These are phyloP conservation scores for Plebejus anna DNA, from an alignment of 2,888 invertebrate genomes.

Conservation along the genomic window DNA sequence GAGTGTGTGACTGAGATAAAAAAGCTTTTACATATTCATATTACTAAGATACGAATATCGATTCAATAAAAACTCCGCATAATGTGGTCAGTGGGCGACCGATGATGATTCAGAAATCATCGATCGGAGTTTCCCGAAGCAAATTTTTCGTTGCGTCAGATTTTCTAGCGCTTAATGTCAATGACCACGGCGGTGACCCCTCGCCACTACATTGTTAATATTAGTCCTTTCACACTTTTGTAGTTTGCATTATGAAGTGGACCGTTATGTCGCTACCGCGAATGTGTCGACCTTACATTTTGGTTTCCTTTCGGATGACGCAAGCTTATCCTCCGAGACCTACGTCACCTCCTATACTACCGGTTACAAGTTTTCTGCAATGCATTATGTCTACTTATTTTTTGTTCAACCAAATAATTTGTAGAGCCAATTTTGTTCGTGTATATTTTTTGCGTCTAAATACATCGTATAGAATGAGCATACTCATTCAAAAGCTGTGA, in stretches of 20 bases:
- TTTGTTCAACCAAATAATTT: background rate
- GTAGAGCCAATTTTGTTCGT: background rate
- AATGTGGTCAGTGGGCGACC: conserved; percentile 28
- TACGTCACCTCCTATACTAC: conserved; percentile 53
- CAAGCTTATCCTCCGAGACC: conserved; percentile 56
- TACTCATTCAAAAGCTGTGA: background rate
- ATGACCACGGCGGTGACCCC: conserved; percentile 36
- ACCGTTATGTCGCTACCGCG: conserved; percentile 21
- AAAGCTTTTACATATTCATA: conserved; percentile 19
- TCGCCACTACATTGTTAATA: conserved; percentile 1
- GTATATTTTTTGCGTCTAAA: background rate
- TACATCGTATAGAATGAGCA: background rate
- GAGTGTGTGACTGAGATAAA: background rate
- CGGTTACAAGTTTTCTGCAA: conserved; percentile 24
- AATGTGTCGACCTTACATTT: conserved; percentile 55
- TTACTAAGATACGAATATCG: background rate
- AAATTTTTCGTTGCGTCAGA: conserved; percentile 33
- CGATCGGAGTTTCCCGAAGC: conserved; percentile 34
- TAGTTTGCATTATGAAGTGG: background rate
- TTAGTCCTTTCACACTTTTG: conserved; percentile 31
- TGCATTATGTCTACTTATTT: background rate
- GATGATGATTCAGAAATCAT: conserved; percentile 33
- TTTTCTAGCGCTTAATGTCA: conserved; percentile 35
- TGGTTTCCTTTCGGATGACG: conserved; percentile 58
- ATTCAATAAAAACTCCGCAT: conserved; percentile 7